These are phyloP conservation scores for Catostylus mosaicus DNA, from an alignment of 30 jellyfish, hydroid and myxozoan genomes.

Conservation along the genomic window DNA sequence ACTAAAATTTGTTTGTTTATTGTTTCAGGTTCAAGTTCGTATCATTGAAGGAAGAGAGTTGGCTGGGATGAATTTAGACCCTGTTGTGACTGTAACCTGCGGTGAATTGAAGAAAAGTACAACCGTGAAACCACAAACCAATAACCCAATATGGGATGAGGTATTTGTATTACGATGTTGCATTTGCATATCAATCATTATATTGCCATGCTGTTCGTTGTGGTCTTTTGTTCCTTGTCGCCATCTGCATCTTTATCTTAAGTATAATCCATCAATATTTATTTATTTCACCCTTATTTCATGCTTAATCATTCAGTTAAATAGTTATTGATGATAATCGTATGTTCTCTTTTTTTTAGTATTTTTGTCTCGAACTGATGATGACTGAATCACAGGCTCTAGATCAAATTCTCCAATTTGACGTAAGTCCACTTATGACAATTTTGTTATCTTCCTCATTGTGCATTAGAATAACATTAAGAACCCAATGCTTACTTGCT, in stretches of 20 bases:
- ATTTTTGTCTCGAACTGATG: slow-evolving; percentile 75
- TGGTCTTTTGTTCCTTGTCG: no score
- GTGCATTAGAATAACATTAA: no score
- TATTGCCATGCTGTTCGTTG: no score
- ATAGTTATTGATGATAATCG: not conserved
- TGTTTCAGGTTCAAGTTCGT: slow-evolving; percentile 84
- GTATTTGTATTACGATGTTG: no score
- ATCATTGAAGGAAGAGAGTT: slow-evolving; percentile 91
- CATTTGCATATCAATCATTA: no score
- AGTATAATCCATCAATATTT: no score
- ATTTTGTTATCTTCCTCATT: no score
- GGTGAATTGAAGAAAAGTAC: slow-evolving; percentile 87
- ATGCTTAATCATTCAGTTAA: no score
- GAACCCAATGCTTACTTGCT: no score
- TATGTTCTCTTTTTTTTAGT: slow-evolving; percentile 33
- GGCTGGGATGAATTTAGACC: slow-evolving; percentile 97
- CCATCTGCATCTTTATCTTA: no score
- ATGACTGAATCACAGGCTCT: slow-evolving; percentile 73
- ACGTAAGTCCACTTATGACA: no score
- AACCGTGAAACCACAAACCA: slow-evolving; percentile 92
- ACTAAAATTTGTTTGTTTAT: not conserved
- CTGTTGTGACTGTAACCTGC: slow-evolving; percentile 78
- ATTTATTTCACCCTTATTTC: no score
- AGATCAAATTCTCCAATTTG: slow-evolving; percentile 79
- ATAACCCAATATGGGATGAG: slow-evolving; percentile 98